A percentile compares a stretch with the other conserved stretches of the same genome.
Conservation (phyloP, 2,888 invertebrate species). For the Tryphoninae sp. region DNA sequence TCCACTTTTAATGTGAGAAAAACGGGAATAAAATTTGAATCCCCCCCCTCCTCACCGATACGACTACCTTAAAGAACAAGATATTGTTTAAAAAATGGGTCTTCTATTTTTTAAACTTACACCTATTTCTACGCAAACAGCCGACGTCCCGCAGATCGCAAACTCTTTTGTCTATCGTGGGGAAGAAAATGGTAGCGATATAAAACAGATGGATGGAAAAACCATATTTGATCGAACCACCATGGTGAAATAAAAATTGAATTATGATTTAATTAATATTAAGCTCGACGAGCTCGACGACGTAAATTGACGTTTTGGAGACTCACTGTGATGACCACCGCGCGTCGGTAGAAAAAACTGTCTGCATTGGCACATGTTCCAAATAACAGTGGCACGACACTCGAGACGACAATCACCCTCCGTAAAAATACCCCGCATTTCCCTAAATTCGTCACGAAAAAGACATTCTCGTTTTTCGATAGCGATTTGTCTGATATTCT, state of each 20-base stretch:
- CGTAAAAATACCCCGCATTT: slow-evolving; percentile 82
- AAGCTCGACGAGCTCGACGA: too few species aligned
- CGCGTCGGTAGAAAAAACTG: slow-evolving; percentile 83
- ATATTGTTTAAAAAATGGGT: background rate
- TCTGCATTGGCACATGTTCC: slow-evolving; percentile 84
- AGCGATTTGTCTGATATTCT: slow-evolving; percentile 68
- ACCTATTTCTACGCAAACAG: background rate
- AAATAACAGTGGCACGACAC: slow-evolving; percentile 83
- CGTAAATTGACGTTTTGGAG: background rate
- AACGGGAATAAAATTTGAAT: too few species aligned
- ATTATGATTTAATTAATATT: background rate
- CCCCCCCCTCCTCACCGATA: too few species aligned
- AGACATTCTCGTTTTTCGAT: slow-evolving; percentile 83
- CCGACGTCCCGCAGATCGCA: too few species aligned
- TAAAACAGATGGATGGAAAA: too few species aligned
- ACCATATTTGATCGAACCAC: too few species aligned
- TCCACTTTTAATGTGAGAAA: too few species aligned
- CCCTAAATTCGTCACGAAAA: slow-evolving; percentile 82
- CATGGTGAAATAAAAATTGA: too few species aligned
- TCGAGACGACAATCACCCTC: slow-evolving; percentile 85
- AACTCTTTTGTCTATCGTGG: too few species aligned
- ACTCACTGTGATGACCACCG: slow-evolving; percentile 65
- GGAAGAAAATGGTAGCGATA: too few species aligned
- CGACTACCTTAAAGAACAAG: background rate
- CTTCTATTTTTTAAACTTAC: background rate